phyloP scores from a whole-genome alignment of 1,140 invertebrate species.

The Drosophila kikkawai region DNA sequence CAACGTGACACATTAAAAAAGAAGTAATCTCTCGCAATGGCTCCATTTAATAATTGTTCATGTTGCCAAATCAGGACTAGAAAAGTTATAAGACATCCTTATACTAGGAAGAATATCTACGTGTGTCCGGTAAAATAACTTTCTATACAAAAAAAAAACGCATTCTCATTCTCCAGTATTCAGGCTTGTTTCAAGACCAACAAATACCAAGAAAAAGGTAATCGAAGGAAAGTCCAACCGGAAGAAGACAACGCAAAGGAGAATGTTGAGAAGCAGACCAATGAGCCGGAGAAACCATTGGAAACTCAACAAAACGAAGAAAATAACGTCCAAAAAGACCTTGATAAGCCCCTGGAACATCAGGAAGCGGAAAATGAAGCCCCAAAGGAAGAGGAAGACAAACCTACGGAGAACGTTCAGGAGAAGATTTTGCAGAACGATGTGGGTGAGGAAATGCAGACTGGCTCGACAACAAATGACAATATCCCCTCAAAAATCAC shows the following conservation, averaged over 20 bases:
- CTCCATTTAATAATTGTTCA: conserved; percentile 53
- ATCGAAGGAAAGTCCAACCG: background rate
- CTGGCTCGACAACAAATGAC: background rate
- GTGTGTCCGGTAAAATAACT: conserved; percentile 50
- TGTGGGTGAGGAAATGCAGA: background rate
- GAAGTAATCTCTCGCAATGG: conserved; percentile 4
- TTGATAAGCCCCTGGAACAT: background rate
- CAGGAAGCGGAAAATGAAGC: background rate
- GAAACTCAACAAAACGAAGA: background rate
- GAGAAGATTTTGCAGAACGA: background rate
- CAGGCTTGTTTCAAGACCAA: conserved; percentile 32
- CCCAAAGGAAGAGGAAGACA: background rate
- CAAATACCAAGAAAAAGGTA: background rate
- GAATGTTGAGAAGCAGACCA: background rate
- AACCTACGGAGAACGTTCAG: background rate
- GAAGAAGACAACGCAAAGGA: too few species aligned
- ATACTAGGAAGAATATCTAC: conserved; percentile 39
- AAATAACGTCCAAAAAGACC: background rate
- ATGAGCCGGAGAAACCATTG: background rate
- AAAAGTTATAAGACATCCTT: conserved; percentile 28
- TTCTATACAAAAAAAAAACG: background rate
- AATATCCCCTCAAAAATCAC: background rate
- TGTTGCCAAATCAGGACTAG: conserved; percentile 36
- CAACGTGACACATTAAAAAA: background rate
- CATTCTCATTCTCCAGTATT: background rate